Evolutionary conservation across 2,797 vertebrate species (phyloP).

Genomic region (Siniperca obscura): DNA sequence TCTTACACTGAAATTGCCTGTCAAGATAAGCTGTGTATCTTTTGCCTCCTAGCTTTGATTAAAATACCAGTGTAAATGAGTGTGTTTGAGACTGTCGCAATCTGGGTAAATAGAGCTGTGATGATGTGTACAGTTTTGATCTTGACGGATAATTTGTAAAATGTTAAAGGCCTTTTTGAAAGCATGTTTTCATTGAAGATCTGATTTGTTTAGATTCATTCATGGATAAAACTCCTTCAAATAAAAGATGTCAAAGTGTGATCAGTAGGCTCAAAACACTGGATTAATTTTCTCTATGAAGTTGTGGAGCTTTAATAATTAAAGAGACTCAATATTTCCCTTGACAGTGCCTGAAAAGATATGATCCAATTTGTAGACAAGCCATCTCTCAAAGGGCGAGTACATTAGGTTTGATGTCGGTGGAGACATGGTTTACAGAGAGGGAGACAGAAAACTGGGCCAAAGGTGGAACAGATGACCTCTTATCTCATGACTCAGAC

Average conservation of each 20-base stretch:
- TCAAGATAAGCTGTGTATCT: conserved; percentile 20
- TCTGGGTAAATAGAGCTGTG: conserved; percentile 12
- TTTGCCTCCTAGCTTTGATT: conserved; percentile 37
- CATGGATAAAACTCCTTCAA: conserved; percentile 20
- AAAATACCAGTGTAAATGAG: conserved; percentile 40
- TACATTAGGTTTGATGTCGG: conserved; percentile 25
- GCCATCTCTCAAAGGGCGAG: conserved; percentile 14
- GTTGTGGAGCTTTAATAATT: conserved; percentile 21
- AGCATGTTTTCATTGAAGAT: conserved; percentile 26
- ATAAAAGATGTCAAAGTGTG: conserved; percentile 46
- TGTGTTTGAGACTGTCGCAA: conserved; percentile 34
- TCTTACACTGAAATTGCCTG: conserved; percentile 43
- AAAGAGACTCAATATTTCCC: conserved; percentile 14
- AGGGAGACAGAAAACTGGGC: conserved; percentile 49
- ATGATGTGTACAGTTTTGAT: conserved; percentile 55
- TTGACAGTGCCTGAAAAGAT: conserved; percentile 2
- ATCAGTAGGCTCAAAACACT: neutral
- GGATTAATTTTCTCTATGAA: neutral
- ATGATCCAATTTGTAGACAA: conserved; percentile 12
- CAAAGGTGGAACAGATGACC: conserved; percentile 65
- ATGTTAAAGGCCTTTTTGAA: conserved; percentile 28
- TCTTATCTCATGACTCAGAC: conserved; percentile 61
- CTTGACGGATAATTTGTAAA: conserved; percentile 24
- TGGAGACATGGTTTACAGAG: conserved; percentile 7
- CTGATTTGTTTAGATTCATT: conserved; percentile 42